phyloP scores from a whole-genome alignment of 1,140 invertebrate genomes.

The Temnothorax nylanderi region DNA sequence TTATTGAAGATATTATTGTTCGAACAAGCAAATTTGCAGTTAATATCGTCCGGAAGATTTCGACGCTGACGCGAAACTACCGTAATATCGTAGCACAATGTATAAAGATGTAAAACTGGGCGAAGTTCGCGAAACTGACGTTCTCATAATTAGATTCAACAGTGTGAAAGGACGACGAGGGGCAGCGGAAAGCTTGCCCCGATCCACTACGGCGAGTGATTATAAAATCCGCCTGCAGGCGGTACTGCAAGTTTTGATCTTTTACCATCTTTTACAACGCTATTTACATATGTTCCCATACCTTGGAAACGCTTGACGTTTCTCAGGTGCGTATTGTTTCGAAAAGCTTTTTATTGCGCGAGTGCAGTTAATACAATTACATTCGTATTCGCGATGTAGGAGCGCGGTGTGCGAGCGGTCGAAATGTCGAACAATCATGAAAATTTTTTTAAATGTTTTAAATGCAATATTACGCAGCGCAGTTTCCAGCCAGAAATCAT shows the following conservation, averaged over 20 bases:
- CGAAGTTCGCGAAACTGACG: constrained; percentile 73
- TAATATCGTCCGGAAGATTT: constrained; percentile 29
- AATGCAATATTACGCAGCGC: not conserved
- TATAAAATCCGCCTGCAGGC: constrained; percentile 68
- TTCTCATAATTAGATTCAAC: constrained; percentile 76
- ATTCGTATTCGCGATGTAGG: not conserved
- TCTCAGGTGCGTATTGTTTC: constrained; percentile 18
- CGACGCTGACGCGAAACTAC: constrained; percentile 31
- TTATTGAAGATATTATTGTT: constrained; percentile 8
- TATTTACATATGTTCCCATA: constrained; percentile 54
- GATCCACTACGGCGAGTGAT: constrained; percentile 69
- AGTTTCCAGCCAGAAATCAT: not conserved
- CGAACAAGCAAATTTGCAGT: constrained; percentile 30
- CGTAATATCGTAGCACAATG: constrained; percentile 41
- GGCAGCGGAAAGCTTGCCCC: constrained; percentile 69
- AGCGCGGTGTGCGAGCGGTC: not conserved
- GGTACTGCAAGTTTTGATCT: constrained; percentile 53
- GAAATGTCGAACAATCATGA: not conserved
- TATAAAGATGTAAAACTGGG: constrained; percentile 66
- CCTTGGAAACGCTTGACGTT: constrained; percentile 9
- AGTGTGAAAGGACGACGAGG: constrained; percentile 69
- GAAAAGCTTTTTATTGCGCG: not conserved
- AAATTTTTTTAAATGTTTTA: not conserved
- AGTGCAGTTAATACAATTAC: not conserved
- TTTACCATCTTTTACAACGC: constrained; percentile 49